Evolutionary conservation across 2,797 vertebrate genomes (phyloP).

Genomic region (Okamejei kenojei): DNA sequence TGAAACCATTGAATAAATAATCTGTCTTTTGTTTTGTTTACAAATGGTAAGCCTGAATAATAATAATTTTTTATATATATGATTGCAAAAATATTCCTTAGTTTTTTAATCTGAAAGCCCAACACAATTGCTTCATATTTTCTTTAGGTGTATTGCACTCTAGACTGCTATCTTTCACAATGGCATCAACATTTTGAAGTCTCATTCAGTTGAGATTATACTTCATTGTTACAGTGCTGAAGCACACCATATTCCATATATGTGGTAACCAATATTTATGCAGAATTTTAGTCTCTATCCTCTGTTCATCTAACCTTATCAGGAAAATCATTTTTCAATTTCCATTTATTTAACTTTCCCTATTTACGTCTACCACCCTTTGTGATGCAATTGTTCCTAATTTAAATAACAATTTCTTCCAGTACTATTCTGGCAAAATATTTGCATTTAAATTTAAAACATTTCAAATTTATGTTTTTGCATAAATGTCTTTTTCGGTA

Average conservation of each 20-base stretch:
- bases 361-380: not conserved
- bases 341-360: not conserved
- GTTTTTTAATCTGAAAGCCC: not conserved
- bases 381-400: not conserved
- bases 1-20: not conserved
- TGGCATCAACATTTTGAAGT: not conserved
- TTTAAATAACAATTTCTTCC: not conserved
- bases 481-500: no score
- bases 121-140: not conserved
- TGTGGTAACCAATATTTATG: not conserved
- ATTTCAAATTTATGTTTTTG: no score
- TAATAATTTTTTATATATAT: not conserved
- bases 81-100: not conserved
- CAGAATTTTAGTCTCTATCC: not conserved
- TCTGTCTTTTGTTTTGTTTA: not conserved
- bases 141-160: not conserved
- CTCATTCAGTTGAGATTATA: not conserved
- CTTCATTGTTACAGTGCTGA: not conserved
- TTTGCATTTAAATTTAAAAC: not conserved
- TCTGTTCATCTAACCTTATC: not conserved
- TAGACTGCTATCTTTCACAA: not conserved
- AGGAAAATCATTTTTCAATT: not conserved
- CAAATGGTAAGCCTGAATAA: not conserved
- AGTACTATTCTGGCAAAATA: not conserved
- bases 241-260: not conserved